Evolutionary conservation across 2,113 vertebrate species (phyloP), one percentile per base, ranked within the genome.

Genomic region (Cinclus mexicanus): DNA sequence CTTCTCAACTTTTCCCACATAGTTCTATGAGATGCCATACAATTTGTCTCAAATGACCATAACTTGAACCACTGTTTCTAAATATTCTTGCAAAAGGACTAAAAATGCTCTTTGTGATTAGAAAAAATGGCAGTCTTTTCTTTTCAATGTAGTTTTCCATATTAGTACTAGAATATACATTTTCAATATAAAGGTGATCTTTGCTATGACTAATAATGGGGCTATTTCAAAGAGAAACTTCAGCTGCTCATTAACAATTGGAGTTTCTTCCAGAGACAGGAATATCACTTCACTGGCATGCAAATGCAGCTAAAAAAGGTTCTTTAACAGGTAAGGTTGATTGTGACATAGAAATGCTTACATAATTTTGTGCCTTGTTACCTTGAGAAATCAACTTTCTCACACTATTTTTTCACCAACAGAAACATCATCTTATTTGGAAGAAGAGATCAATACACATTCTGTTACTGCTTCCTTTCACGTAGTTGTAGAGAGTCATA

Each of bases 1-100:
- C 11, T 44, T 76, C 18, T 8, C 3, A n/a, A 13, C 2, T 64
- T 82, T 87, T 82, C 29, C 33, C 9, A 19, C 6, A 17, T 10
- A 68, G n/a, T 12, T 42, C 5, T 39, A 35, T 9, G 5, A 47
- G 35, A 52, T 0, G 0, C 7, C 18, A 12, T 71, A 26, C 3
- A 26, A 22, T 75, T 65, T 61, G 37, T 31, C 1, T 2, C 17
- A 75, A 39, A 75, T 35, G 6, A 50, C 11, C 14, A 46, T 20
- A 61, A 3, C 8, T 12, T 23, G 17, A 90, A 80, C 4, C 20
- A 44, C 1, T 49, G 10, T 50, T 86, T 79, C 24, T 37, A 68
- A 26, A 15, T 39, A 3, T 37, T 74, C 28, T 26, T 56, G 5
- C 11, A 49, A n/a, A 12, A 71, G 13, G 5, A 63, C 23, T 53